These are phyloP conservation scores for Brachionichthys hirsutus DNA, from an alignment of 2,113 vertebrate species.

Conservation along the genomic window DNA sequence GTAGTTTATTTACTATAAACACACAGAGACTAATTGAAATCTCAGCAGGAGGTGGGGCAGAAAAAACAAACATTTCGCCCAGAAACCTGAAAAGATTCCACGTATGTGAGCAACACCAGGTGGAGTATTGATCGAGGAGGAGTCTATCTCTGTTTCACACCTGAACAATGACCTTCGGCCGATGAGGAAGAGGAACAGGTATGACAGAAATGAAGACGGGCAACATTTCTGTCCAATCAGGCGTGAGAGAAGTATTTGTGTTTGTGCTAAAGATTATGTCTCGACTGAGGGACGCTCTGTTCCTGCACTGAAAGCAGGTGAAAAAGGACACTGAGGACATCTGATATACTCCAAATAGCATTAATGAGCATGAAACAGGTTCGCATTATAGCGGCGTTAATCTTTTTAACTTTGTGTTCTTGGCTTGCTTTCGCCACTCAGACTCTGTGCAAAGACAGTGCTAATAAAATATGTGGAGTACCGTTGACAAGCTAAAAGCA, in stretches of 20 bases:
- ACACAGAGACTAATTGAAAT: neutral
- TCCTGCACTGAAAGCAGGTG: neutral
- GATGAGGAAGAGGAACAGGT: slow-evolving; percentile 21
- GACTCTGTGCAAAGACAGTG: slow-evolving; percentile 7
- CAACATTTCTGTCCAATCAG: slow-evolving; percentile 44
- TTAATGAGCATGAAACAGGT: slow-evolving; percentile 4
- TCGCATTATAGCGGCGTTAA: slow-evolving; percentile 34
- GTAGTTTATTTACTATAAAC: neutral
- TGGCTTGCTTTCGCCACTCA: slow-evolving; percentile 15
- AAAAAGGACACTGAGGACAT: slow-evolving; percentile 38
- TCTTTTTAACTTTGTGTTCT: slow-evolving; percentile 15
- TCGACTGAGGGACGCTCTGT: slow-evolving; percentile 3
- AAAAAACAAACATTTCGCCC: slow-evolving; percentile 11
- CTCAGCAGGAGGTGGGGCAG: slow-evolving; percentile 15
- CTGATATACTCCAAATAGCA: slow-evolving; percentile 12
- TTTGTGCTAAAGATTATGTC: slow-evolving; percentile 42
- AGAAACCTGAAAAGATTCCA: neutral
- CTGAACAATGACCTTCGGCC: neutral
- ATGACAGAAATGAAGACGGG: slow-evolving; percentile 57
- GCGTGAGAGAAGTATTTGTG: slow-evolving; percentile 24
- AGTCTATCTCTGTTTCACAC: neutral
- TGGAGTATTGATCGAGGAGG: neutral
- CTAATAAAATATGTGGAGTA: slow-evolving; percentile 1
- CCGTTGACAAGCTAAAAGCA: neutral
- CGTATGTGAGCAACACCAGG: neutral